Conservation (phyloP, 2,888 invertebrate species). For the Ophioninae sp. region DNA sequence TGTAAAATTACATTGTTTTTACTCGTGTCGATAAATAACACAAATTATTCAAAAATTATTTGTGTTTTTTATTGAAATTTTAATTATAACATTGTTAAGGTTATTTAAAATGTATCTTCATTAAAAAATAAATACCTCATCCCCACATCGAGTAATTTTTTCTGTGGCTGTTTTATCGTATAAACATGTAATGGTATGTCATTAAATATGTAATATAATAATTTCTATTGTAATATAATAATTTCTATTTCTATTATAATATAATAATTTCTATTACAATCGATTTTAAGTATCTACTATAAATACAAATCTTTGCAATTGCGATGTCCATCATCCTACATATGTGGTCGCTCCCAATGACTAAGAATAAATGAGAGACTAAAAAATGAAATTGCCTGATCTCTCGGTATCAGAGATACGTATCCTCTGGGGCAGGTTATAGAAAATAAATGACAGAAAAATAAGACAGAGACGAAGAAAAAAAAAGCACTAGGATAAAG, state of each 20-base stretch:
- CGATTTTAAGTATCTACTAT: background rate
- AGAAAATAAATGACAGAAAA: constrained; percentile 19
- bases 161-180: too few relatives aligned
- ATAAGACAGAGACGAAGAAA: background rate
- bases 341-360: constrained; percentile 1
- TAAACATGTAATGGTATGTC: too few relatives aligned
- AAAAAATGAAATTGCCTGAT: constrained; percentile 28
- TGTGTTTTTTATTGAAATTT: too few relatives aligned
- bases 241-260: too few relatives aligned
- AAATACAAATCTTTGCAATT: background rate
- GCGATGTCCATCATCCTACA: background rate
- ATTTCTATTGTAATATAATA: too few relatives aligned
- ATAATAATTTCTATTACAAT: background rate
- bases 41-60: too few relatives aligned
- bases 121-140: background rate
- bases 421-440: constrained; percentile 38
- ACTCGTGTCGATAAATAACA: background rate
- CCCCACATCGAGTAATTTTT: too few relatives aligned
- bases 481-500: background rate
- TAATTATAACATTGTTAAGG: background rate
- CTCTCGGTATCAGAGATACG: constrained; percentile 45
- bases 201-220: too few relatives aligned
- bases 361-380: constrained; percentile 19
- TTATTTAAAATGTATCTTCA: background rate
- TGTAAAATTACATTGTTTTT: background rate